phyloP scores from a whole-genome alignment of 1,140 invertebrate genomes.

The Pogonomyrmex californicus region DNA sequence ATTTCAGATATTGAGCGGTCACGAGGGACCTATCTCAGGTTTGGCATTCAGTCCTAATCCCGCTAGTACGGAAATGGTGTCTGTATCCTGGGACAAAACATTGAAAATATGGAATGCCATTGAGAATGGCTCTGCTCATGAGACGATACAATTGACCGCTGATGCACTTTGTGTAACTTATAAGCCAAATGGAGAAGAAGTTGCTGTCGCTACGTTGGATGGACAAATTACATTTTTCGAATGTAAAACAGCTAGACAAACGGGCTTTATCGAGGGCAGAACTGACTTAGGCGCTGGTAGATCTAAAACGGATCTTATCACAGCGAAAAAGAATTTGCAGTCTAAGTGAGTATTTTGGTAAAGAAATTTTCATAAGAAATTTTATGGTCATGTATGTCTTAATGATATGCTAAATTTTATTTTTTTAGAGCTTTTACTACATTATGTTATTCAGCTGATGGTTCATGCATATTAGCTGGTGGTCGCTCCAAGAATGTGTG shows the following conservation, averaged over 20 bases:
- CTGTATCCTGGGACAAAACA: conserved; percentile 98
- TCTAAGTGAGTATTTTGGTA: conserved; percentile 91
- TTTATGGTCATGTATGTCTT: not conserved
- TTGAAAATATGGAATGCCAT: conserved; percentile 96
- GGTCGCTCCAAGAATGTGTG: conserved; percentile 98
- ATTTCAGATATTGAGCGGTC: conserved; percentile 93
- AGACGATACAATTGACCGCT: conserved; percentile 92
- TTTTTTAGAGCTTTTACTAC: conserved; percentile 94
- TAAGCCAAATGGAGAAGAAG: conserved; percentile 95
- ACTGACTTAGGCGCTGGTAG: conserved; percentile 95
- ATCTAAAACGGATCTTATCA: conserved; percentile 94
- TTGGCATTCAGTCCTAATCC: conserved; percentile 93
- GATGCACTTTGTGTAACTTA: conserved; percentile 96
- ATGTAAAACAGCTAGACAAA: conserved; percentile 90
- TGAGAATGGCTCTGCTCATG: conserved; percentile 93
- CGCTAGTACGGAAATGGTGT: conserved; percentile 92
- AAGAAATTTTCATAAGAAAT: not conserved
- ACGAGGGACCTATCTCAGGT: conserved; percentile 96
- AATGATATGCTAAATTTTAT: conserved; percentile 38
- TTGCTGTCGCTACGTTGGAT: conserved; percentile 96
- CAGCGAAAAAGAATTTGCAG: conserved; percentile 94
- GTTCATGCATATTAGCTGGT: conserved; percentile 94
- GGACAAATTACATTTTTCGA: conserved; percentile 96
- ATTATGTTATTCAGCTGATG: conserved; percentile 97
- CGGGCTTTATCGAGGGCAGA: conserved; percentile 94